These are phyloP conservation scores for Indicator indicator DNA, from an alignment of 2,113 vertebrate species.

Conservation along the genomic window DNA sequence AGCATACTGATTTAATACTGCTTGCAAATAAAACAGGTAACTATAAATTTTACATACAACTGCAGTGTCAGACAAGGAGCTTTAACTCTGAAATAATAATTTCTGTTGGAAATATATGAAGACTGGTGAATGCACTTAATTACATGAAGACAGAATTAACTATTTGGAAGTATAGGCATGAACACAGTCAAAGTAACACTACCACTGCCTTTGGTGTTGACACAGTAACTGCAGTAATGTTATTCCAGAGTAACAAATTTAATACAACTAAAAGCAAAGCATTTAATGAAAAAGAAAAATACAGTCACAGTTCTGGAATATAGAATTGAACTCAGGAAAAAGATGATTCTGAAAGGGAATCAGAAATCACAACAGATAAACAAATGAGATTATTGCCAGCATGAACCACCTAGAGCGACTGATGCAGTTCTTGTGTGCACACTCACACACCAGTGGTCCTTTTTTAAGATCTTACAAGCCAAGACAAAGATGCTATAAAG, in stretches of 20 bases:
- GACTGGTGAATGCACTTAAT: neutral
- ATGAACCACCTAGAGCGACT: neutral
- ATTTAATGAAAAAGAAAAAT: neutral
- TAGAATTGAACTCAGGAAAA: neutral
- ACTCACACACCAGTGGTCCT: fast-evolving
- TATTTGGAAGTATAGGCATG: neutral
- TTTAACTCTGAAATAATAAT: neutral
- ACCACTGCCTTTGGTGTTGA: neutral
- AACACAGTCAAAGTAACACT: neutral
- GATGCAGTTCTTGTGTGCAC: neutral
- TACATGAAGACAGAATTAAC: neutral
- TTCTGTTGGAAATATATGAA: neutral
- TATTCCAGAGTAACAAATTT: neutral
- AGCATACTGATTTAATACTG: neutral
- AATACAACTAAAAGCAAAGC: neutral
- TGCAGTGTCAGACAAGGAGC: neutral
- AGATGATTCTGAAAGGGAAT: neutral
- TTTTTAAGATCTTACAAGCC: neutral
- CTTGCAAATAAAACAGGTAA: neutral
- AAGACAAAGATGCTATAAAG: neutral
- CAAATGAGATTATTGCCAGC: neutral
- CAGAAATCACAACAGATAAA: neutral
- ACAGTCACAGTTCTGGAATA: neutral
- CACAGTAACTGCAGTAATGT: neutral
- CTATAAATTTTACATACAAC: neutral